Conservation (phyloP, 2,113 vertebrate species). For the Ciconia boyciana region DNA sequence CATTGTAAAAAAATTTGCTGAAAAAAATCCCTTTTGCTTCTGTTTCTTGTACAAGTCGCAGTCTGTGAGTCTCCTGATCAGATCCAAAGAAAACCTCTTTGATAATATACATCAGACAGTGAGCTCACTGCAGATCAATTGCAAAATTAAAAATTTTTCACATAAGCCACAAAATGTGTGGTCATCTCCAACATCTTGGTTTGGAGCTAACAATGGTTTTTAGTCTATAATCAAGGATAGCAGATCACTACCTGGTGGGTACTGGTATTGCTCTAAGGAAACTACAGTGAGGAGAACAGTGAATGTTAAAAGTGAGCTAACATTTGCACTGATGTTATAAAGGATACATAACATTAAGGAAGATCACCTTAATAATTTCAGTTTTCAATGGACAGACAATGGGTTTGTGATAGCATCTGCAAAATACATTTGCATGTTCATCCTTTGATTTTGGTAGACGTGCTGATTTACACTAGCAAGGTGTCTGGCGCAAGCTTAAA, state of each 20-base stretch:
- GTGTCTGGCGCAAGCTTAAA: background rate
- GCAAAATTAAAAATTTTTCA: background rate
- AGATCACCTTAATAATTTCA: background rate
- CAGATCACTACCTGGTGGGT: background rate
- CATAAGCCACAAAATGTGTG: background rate
- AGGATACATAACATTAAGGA: background rate
- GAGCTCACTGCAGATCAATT: background rate
- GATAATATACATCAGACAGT: background rate
- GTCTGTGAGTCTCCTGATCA: background rate
- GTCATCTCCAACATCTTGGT: background rate
- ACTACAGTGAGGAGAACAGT: background rate
- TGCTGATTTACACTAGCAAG: background rate
- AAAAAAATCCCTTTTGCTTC: background rate
- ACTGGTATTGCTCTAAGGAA: background rate
- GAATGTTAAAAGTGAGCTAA: background rate
- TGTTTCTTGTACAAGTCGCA: background rate
- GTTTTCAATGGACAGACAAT: background rate
- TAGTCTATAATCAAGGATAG: background rate
- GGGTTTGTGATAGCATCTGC: background rate
- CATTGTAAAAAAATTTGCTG: background rate
- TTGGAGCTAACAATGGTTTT: background rate
- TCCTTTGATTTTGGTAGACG: background rate
- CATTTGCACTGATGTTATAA: background rate
- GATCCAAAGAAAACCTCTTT: background rate
- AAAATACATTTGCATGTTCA: background rate